Percentiles rank a stretch among this genome's conserved stretches.
These are phyloP conservation scores for Calypte anna DNA, from an alignment of 2,113 vertebrate genomes.

Conservation along the genomic window DNA sequence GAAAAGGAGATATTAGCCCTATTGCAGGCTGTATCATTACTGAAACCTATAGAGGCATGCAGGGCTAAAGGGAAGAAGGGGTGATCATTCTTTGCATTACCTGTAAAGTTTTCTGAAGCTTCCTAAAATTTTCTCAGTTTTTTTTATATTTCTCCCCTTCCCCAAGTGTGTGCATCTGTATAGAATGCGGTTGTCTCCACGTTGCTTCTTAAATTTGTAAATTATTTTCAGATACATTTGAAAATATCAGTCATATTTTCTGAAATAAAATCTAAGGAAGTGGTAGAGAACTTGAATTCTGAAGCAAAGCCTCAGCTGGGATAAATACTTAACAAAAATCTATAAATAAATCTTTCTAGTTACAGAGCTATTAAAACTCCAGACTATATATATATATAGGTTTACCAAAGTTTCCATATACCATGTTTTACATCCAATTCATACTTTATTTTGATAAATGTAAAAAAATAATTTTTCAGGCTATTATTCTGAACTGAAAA, in stretches of 20 bases:
- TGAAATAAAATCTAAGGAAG: neutral
- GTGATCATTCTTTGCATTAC: neutral
- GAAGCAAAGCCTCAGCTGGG: neutral
- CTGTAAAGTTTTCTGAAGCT: neutral
- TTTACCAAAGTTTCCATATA: neutral
- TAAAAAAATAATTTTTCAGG: neutral
- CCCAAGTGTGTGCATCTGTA: rapidly evolving
- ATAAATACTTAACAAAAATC: neutral
- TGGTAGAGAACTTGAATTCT: neutral
- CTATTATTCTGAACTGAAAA: neutral
- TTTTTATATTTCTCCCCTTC: no score
- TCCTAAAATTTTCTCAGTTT: no score
- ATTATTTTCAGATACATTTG: neutral
- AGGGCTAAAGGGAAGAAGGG: neutral
- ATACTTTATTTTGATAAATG: neutral
- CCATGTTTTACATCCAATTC: neutral
- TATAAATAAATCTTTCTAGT: neutral
- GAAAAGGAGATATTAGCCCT: neutral
- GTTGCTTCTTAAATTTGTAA: neutral
- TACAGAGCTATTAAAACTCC: neutral
- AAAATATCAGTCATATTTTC: neutral
- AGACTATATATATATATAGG: neutral
- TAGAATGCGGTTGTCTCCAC: no score
- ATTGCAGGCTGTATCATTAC: neutral
- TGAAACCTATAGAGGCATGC: neutral